A percentile compares a stretch with the other conserved stretches of the same genome.
Conservation (phyloP, 2,888 invertebrate species). For the Drosophila nr. medialis region DNA sequence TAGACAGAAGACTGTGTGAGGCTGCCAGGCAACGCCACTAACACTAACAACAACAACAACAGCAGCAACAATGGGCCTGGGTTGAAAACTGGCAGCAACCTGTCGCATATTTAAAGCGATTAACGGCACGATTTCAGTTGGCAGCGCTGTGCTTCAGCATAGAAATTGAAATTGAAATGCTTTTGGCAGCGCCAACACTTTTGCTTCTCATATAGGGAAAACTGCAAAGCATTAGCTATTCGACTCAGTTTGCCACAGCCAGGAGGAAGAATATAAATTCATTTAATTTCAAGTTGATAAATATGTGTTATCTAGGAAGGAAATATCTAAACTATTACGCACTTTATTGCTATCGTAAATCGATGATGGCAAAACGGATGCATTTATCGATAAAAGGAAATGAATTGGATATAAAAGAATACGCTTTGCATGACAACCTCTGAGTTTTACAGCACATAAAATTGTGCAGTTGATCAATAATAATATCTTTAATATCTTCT, state of each 20-base stretch:
- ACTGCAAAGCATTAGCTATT: not conserved
- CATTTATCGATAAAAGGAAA: not conserved
- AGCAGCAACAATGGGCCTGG: constrained; percentile 37
- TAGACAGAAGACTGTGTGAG: constrained; percentile 18
- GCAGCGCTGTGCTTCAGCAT: constrained; percentile 47
- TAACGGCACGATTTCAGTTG: constrained; percentile 73
- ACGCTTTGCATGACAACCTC: not conserved
- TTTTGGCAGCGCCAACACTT: constrained; percentile 77
- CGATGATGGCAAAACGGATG: too few species aligned
- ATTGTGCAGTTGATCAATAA: not conserved
- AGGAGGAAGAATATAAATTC: not conserved
- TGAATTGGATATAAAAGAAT: not conserved
- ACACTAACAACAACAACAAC: constrained; percentile 23
- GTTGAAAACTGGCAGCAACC: constrained; percentile 64
- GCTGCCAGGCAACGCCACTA: constrained; percentile 40
- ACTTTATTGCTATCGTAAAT: not conserved
- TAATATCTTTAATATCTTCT: not conserved
- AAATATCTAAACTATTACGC: rapidly evolving
- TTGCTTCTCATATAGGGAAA: constrained; percentile 24
- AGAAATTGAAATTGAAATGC: constrained; percentile 79
- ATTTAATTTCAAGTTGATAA: not conserved
- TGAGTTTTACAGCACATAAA: not conserved
- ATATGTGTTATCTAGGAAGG: not conserved
- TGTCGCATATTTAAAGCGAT: constrained; percentile 77
- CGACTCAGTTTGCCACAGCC: not conserved